Evolutionary conservation across 2,797 vertebrate genomes (phyloP), one percentile per base, ranked within the genome.

Genomic region (Labeo calbasu): DNA sequence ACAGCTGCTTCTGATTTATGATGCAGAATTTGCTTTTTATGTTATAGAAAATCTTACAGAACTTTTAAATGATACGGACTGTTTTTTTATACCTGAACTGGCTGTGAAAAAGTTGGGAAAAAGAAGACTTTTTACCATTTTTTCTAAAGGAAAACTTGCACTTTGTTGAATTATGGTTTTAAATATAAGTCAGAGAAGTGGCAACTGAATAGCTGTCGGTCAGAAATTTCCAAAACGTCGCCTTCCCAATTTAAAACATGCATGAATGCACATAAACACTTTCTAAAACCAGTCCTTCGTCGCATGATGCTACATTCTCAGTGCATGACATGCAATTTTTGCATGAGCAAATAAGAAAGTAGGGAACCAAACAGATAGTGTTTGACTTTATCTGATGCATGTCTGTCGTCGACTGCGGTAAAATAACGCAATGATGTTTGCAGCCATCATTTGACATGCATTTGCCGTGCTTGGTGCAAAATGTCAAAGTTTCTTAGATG

Each of bases 281-380:
- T 53, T 23, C 19, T n/a, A 12, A 61, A 61, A 23, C 59, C 70
- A 40, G 2, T 50, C 32, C 40, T 66, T 70, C 72, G 0, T 40
- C 55, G 32, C 65, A 85, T 84, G 70, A 17, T 69, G 36, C 4
- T 50, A 65, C 75, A 69, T 21, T 23, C 77, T 85, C 21, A 17
- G 77, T 85, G 88, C 90, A 92, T 88, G 88, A 78, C 83, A 84
- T 88, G 86, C 5, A 32, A 77, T 72, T 68, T 76, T 73, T 69
- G 25, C 59, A 57, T 75, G 75, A 68, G 65, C 78, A 51, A 43
- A 75, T 50, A 40, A 80, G 17, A 51, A 19, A 65, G 13, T 13
- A 65, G 61, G 21, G 40, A 68, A 51, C 15, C 4, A 69, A 32
- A 55, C 48, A 4, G 51, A 63, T 15, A 36, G 63, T 48, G 2